These are phyloP conservation scores for Phortica variegata DNA, from an alignment of 1,140 invertebrate species.

Conservation along the genomic window DNA sequence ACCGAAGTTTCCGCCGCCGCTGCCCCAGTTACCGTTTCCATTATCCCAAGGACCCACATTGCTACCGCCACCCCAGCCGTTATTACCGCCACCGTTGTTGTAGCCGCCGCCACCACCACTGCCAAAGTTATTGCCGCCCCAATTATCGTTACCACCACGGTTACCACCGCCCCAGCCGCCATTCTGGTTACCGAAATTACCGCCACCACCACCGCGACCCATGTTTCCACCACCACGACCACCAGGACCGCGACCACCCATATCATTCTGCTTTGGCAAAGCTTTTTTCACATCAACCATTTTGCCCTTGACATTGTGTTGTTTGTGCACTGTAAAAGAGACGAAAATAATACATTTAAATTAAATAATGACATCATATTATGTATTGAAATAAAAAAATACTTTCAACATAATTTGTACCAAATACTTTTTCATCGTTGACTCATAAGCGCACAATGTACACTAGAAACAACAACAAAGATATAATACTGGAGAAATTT, in stretches of 20 bases:
- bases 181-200: conserved; percentile 48
- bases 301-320: conserved; percentile 74
- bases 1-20: conserved; percentile 32
- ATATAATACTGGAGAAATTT: conserved; percentile 17
- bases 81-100: conserved; percentile 37
- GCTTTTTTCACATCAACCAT: conserved; percentile 81
- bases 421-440: conserved; percentile 42
- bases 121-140: conserved; percentile 63
- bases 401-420: conserved; percentile 13
- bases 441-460: too few species aligned
- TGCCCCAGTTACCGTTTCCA: conserved; percentile 59
- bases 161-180: conserved; percentile 73
- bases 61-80: conserved; percentile 52
- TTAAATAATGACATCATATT: background rate
- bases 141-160: conserved; percentile 65
- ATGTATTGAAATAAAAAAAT: too few species aligned
- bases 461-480: conserved; percentile 11
- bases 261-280: conserved; percentile 69
- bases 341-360: conserved; percentile 24
- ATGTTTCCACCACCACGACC: conserved; percentile 32
- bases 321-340: conserved; percentile 64
- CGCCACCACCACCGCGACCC: conserved; percentile 36
- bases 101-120: conserved; percentile 36
- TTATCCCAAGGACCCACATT: conserved; percentile 59
- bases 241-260: conserved; percentile 53